These are phyloP conservation scores for Macrosiphum euphorbiae DNA, from an alignment of 2,888 invertebrate genomes.

Conservation along the genomic window DNA sequence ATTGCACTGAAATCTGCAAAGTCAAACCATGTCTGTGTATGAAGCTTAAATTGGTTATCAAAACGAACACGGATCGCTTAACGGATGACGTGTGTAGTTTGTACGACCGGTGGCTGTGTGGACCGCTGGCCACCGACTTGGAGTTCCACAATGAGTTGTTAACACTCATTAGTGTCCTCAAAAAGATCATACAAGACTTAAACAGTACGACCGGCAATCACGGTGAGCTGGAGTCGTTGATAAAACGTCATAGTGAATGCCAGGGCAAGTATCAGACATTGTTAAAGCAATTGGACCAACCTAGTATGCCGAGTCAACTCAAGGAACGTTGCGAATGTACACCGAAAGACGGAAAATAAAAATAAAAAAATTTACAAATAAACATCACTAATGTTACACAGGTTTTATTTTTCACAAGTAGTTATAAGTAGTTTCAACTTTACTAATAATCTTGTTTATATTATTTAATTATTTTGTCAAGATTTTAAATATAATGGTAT, in stretches of 20 bases:
- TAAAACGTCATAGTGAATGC: background rate
- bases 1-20: background rate
- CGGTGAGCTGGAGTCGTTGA: background rate
- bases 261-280: background rate
- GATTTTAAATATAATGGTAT: background rate
- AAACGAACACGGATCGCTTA: background rate
- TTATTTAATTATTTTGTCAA: background rate
- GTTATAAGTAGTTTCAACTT: background rate
- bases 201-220: background rate
- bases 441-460: background rate
- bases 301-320: background rate
- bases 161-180: background rate
- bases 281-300: background rate
- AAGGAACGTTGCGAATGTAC: background rate
- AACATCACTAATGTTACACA: background rate
- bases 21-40: background rate
- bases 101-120: background rate
- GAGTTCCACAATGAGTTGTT: background rate
- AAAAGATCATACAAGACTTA: background rate
- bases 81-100: background rate
- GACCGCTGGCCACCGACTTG: background rate
- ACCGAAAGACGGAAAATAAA: background rate
- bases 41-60: background rate
- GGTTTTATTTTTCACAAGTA: background rate
- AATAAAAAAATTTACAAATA: background rate